A percentile compares a stretch with the other conserved stretches of the same genome.
These are phyloP conservation scores for Porites lobata DNA, from an alignment of 92 coral and sea anemone species.

Conservation along the genomic window DNA sequence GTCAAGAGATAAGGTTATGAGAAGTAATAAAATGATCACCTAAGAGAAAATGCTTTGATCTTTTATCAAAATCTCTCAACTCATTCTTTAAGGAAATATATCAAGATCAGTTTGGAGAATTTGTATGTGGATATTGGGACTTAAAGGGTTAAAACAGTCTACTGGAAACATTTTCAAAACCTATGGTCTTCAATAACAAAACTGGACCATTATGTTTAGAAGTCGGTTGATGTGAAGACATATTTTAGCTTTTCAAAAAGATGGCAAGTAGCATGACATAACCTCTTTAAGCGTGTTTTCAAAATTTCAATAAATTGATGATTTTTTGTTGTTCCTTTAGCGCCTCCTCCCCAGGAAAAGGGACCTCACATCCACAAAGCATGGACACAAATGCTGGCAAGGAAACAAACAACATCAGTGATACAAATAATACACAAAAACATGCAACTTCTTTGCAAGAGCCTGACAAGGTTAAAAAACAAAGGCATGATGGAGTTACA, in stretches of 20 bases:
- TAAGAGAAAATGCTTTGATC: too few species aligned
- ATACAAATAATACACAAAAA: neutral
- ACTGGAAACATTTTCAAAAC: too few species aligned
- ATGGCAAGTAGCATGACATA: neutral
- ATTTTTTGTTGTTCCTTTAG: slow-evolving; percentile 11
- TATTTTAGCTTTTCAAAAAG: neutral
- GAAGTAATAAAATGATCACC: too few species aligned
- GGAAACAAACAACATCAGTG: slow-evolving; percentile 28
- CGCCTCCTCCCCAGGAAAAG: slow-evolving; percentile 25
- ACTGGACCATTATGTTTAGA: too few species aligned
- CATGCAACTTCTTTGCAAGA: slow-evolving; percentile 36
- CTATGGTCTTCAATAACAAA: too few species aligned
- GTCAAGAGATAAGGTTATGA: too few species aligned
- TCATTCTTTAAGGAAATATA: too few species aligned
- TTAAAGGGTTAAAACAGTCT: too few species aligned
- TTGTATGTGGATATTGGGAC: too few species aligned
- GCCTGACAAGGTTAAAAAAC: slow-evolving; percentile 70
- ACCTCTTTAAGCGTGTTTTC: neutral
- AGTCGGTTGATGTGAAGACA: too few species aligned
- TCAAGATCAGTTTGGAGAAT: too few species aligned
- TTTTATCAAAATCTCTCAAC: too few species aligned
- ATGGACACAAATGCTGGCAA: slow-evolving; percentile 59
- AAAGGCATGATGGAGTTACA: slow-evolving; percentile 42
- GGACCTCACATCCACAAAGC: slow-evolving; percentile 23
- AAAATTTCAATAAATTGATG: neutral